phyloP scores from a whole-genome alignment of 2,797 vertebrate species.

The Perodicticus potto region DNA sequence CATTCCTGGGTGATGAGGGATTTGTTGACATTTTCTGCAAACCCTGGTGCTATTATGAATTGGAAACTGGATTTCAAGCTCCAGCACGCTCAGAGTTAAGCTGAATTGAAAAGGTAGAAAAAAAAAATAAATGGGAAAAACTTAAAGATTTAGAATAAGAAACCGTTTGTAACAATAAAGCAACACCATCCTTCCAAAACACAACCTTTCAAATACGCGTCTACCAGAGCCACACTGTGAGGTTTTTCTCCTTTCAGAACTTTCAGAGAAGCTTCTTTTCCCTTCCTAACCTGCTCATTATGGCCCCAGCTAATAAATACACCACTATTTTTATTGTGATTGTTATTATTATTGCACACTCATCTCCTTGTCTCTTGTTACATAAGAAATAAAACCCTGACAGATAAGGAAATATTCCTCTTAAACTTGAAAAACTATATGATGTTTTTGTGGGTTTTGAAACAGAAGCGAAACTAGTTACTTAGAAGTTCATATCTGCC shows the following conservation, averaged over 20 bases:
- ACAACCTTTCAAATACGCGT: slow-evolving; percentile 44
- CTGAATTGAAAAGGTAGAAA: slow-evolving; percentile 81
- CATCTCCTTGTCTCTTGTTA: too few species aligned
- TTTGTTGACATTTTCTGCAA: slow-evolving; percentile 89
- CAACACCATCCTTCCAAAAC: not conserved
- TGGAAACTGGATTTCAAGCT: slow-evolving; percentile 88
- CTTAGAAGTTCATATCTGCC: slow-evolving; percentile 71
- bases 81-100: slow-evolving; percentile 88
- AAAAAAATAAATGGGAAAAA: slow-evolving; percentile 84
- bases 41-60: slow-evolving; percentile 87
- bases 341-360: not conserved
- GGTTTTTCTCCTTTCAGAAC: slow-evolving; percentile 41
- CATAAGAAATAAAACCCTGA: not conserved
- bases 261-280: not conserved
- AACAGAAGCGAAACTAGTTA: slow-evolving; percentile 57
- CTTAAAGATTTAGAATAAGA: slow-evolving; percentile 76
- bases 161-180: slow-evolving; percentile 54
- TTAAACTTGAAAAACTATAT: not conserved
- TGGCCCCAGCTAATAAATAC: not conserved
- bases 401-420: not conserved
- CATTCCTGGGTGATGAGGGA: slow-evolving; percentile 83
- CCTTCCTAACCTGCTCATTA: not conserved
- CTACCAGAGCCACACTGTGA: not conserved
- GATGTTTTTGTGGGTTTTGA: slow-evolving; percentile 29
- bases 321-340: not conserved